Percentiles rank a stretch among this genome's conserved stretches.
Conservation (phyloP, 1,140 invertebrate species). For the Lordiphosa mommai region DNA sequence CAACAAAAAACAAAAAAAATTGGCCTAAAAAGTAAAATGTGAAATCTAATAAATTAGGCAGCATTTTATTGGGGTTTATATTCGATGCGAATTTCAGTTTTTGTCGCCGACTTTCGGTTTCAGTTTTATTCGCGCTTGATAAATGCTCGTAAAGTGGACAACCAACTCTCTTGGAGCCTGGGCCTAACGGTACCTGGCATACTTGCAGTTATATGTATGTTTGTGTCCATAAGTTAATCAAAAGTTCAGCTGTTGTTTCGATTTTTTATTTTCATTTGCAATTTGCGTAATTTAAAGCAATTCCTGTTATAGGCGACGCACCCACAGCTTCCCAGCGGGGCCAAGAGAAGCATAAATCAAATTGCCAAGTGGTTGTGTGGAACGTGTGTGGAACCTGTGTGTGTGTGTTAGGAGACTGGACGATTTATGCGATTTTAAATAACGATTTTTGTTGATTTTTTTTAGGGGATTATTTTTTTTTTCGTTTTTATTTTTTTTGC, state of each 20-base stretch:
- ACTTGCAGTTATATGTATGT: conserved; percentile 25
- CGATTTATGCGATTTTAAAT: conserved; percentile 78
- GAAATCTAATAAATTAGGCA: conserved; percentile 19
- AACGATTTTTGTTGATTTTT: conserved; percentile 75
- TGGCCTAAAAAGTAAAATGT: conserved; percentile 3
- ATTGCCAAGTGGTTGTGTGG: conserved; percentile 51
- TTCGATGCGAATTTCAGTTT: conserved; percentile 42
- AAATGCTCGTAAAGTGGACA: conserved; percentile 69
- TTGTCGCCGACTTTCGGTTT: conserved; percentile 66
- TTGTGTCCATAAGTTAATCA: conserved; percentile 68
- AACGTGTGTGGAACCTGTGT: conserved; percentile 34
- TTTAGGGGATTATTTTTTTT: conserved; percentile 1
- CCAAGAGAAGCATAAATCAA: conserved; percentile 68
- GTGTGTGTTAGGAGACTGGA: conserved; percentile 8
- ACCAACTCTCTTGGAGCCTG: conserved; percentile 20
- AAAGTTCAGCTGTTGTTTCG: conserved; percentile 56
- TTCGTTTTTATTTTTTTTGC: background rate
- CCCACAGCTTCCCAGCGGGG: conserved; percentile 59
- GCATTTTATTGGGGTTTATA: conserved; percentile 22
- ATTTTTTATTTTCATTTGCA: conserved; percentile 36
- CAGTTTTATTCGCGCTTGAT: conserved; percentile 33
- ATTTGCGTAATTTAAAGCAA: conserved; percentile 77
- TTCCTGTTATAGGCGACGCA: conserved; percentile 67
- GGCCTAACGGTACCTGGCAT: conserved; percentile 43
- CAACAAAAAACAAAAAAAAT: too few relatives aligned